Percentiles rank a stretch among this genome's conserved stretches.
Evolutionary conservation across 2,888 invertebrate species (phyloP).

Genomic region (Ceriagrion tenellum): DNA sequence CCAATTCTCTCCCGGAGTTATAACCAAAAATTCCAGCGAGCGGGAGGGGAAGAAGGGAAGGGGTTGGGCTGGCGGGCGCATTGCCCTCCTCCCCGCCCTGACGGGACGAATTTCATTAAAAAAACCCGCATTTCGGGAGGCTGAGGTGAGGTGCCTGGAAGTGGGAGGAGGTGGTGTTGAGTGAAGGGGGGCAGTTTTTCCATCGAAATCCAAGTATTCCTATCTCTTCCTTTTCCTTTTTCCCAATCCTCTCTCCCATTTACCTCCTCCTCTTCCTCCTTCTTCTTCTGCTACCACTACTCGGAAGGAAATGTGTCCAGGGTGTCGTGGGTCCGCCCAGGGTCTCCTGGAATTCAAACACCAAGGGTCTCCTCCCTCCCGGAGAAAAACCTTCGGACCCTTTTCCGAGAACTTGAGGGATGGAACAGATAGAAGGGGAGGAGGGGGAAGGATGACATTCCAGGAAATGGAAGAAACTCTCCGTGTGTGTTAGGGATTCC

Average conservation of each 20-base stretch:
- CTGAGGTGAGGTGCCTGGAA: not conserved
- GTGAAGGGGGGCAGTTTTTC: not conserved
- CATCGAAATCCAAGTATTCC: not conserved
- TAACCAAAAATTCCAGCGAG: not conserved
- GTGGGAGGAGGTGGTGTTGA: too few species aligned
- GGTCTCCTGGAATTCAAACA: conserved; percentile 5
- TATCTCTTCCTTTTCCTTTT: too few species aligned
- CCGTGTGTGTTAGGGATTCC: not conserved
- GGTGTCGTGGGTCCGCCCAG: not conserved
- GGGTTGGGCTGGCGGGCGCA: not conserved
- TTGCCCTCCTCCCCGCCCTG: too few species aligned
- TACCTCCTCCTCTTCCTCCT: too few species aligned
- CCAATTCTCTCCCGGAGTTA: not conserved
- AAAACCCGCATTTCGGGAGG: not conserved
- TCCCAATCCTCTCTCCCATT: not conserved
- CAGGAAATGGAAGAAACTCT: not conserved
- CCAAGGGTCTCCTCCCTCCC: not conserved
- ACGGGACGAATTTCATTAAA: not conserved
- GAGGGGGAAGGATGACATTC: not conserved
- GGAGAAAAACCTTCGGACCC: not conserved
- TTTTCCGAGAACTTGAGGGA: not conserved
- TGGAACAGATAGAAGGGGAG: not conserved
- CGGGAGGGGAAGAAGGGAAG: too few species aligned
- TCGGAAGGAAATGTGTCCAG: not conserved
- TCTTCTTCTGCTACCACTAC: not conserved